Conservation (phyloP, 1,140 invertebrate genomes). For the Chrysopa pallens region DNA sequence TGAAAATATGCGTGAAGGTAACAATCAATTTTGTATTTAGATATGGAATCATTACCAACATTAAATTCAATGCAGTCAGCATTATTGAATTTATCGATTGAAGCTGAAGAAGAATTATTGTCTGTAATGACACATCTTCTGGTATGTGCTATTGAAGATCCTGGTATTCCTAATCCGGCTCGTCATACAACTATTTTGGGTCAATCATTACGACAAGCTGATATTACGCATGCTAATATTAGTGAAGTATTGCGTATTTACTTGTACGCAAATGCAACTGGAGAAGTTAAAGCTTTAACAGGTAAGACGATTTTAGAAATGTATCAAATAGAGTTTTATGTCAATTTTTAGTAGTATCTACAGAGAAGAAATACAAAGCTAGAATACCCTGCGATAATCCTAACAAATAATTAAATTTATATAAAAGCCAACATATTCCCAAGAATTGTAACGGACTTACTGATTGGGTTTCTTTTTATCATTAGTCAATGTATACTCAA, state of each 20-base stretch:
- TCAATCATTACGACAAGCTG: slow-evolving; percentile 78
- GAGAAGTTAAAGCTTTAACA: slow-evolving; percentile 63
- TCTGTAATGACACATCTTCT: slow-evolving; percentile 78
- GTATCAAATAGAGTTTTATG: no score
- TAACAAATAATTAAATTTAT: no score
- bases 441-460: no score
- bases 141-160: slow-evolving; percentile 86
- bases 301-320: slow-evolving; percentile 29
- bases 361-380: no score
- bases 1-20: background rate
- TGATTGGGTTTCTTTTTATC: no score
- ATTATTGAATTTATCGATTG: slow-evolving; percentile 51
- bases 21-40: slow-evolving; percentile 24
- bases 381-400: no score
- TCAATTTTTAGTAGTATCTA: no score
- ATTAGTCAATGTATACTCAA: no score
- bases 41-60: slow-evolving; percentile 73
- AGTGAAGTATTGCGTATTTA: slow-evolving; percentile 84
- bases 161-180: slow-evolving; percentile 77
- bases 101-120: slow-evolving; percentile 72
- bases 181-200: slow-evolving; percentile 72
- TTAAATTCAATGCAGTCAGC: slow-evolving; percentile 74
- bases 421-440: no score
- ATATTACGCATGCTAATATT: slow-evolving; percentile 80
- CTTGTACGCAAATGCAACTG: slow-evolving; percentile 66